A percentile compares a stretch with the other conserved stretches of the same genome.
Evolutionary conservation across 2,113 vertebrate genomes (phyloP).

Genomic region (Catagonus wagneri): DNA sequence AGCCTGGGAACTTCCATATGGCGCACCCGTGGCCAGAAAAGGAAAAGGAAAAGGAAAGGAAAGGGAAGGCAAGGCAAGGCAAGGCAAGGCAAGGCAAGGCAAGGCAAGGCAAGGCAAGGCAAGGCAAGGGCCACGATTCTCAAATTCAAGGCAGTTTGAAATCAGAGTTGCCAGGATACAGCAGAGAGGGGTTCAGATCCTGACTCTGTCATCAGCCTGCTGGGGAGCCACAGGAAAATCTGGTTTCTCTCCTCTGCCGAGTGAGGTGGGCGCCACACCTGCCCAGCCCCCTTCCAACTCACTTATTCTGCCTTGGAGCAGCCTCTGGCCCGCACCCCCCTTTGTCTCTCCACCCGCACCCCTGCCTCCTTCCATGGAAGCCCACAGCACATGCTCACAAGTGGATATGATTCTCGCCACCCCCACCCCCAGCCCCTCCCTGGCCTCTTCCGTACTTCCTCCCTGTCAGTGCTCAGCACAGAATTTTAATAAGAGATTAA

Average conservation of each 20-base stretch:
- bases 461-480: not conserved
- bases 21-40: too few relatives aligned
- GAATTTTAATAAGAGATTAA: conserved; percentile 80
- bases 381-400: not conserved
- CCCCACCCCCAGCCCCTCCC: not conserved
- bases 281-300: not conserved
- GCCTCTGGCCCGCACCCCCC: not conserved
- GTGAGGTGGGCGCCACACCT: not conserved
- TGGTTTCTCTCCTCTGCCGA: not conserved
- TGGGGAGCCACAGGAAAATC: not conserved
- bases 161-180: not conserved
- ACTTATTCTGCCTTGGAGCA: not conserved
- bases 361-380: rapidly evolving
- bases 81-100: too few relatives aligned
- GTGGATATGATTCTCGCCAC: not conserved
- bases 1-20: too few relatives aligned
- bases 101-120: too few relatives aligned
- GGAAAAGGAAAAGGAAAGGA: too few relatives aligned
- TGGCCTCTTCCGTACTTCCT: conserved; percentile 10
- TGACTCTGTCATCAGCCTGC: not conserved
- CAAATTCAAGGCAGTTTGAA: not conserved
- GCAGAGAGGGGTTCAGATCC: not conserved
- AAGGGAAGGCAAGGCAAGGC: too few relatives aligned
- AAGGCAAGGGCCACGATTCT: not conserved
- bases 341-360: too few relatives aligned